These are phyloP conservation scores for Alloplasta piceator DNA, from an alignment of 2,888 invertebrate species.

Conservation along the genomic window DNA sequence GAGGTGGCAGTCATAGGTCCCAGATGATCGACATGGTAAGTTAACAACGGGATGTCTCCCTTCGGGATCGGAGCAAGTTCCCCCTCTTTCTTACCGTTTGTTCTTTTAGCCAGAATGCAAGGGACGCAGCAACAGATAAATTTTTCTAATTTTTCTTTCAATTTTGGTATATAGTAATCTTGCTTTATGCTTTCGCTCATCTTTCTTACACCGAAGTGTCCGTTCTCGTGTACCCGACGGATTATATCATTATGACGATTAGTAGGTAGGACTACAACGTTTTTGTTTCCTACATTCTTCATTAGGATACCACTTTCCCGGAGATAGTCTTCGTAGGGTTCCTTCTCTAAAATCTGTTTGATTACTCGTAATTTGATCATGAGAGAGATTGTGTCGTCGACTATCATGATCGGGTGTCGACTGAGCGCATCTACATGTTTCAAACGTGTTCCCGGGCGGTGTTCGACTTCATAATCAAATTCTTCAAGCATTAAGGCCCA, in stretches of 20 bases:
- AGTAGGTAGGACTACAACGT: constrained; percentile 25
- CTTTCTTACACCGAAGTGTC: constrained; percentile 54
- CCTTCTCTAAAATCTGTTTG: neutral
- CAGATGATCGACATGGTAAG: constrained; percentile 75
- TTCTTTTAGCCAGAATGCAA: constrained; percentile 71
- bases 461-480: constrained; percentile 57
- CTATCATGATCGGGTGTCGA: constrained; percentile 50
- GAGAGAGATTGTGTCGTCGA: neutral
- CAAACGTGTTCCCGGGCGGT: constrained; percentile 66
- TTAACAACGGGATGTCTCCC: constrained; percentile 69
- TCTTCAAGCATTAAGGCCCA: constrained; percentile 60
- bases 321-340: neutral
- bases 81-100: constrained; percentile 73
- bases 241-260: constrained; percentile 34
- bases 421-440: constrained; percentile 68
- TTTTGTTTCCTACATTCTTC: constrained; percentile 40
- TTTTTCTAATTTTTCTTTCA: constrained; percentile 58
- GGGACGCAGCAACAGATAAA: constrained; percentile 64
- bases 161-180: constrained; percentile 58
- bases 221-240: constrained; percentile 51
- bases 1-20: constrained; percentile 74
- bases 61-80: constrained; percentile 50
- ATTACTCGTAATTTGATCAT: neutral
- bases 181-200: constrained; percentile 36
- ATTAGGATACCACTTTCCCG: constrained; percentile 44